A percentile compares a stretch with the other conserved stretches of the same genome.
These are phyloP conservation scores for Aquatica leii DNA, from an alignment of 2,888 invertebrate species.

Conservation along the genomic window DNA sequence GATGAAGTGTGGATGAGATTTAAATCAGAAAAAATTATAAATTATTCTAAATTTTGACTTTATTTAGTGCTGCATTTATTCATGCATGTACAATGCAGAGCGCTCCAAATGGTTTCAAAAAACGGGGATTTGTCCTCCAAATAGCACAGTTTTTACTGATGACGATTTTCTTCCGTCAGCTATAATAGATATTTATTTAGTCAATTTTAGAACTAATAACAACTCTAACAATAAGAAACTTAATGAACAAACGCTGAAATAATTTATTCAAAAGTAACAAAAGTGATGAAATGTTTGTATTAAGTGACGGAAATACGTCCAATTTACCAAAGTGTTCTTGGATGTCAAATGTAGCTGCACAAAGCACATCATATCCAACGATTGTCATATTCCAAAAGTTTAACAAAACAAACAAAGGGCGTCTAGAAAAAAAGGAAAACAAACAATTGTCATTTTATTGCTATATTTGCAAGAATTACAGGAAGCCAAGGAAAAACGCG, in stretches of 20 bases:
- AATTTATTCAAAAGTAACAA: too few species aligned
- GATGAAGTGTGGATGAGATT: neutral
- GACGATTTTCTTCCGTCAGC: neutral
- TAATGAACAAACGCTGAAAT: neutral
- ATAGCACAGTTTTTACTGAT: neutral
- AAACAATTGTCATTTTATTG: neutral
- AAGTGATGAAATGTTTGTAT: neutral
- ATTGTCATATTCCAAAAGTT: neutral
- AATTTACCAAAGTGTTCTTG: neutral
- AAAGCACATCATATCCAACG: neutral
- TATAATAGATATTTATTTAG: neutral
- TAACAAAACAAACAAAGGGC: neutral
- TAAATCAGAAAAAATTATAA: neutral
- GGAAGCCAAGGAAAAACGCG: neutral
- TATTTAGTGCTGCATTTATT: neutral
- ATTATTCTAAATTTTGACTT: neutral
- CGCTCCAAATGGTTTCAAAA: neutral
- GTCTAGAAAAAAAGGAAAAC: neutral
- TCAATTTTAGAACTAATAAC: neutral
- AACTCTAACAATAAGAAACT: neutral
- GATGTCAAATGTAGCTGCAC: neutral
- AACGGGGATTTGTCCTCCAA: neutral
- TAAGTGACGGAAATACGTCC: neutral
- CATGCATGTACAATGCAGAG: constrained; percentile 4
- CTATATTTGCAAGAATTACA: neutral